phyloP scores from a whole-genome alignment of 2,113 vertebrate genomes.

The Channa maculata region DNA sequence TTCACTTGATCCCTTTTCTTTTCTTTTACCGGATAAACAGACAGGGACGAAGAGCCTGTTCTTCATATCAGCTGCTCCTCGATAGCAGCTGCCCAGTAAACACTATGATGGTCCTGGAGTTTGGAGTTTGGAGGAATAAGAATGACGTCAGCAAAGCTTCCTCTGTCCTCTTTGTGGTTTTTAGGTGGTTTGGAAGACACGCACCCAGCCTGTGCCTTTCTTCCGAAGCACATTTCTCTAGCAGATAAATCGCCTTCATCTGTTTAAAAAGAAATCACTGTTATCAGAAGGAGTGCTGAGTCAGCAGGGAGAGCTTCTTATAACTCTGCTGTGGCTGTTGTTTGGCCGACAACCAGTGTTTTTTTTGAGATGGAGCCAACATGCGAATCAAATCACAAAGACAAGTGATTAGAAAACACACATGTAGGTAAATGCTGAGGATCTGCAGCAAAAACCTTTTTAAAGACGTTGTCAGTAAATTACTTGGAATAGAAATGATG shows the following conservation, averaged over 20 bases:
- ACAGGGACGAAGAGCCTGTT: too few relatives aligned
- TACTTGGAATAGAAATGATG: conserved; percentile 26
- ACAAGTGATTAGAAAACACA: conserved; percentile 13
- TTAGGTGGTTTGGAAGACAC: conserved; percentile 27
- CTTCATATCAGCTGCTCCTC: too few relatives aligned
- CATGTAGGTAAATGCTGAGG: neutral
- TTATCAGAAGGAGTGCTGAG: conserved; percentile 36
- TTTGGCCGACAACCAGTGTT: neutral
- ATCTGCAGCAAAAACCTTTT: neutral
- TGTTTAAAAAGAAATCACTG: conserved; percentile 5
- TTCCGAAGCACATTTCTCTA: neutral
- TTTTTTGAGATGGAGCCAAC: conserved; percentile 12
- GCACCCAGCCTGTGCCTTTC: neutral
- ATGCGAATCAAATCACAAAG: conserved; percentile 1
- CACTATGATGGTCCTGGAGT: neutral
- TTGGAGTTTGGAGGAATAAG: neutral
- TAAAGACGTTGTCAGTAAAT: conserved; percentile 26
- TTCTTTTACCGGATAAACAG: too few relatives aligned
- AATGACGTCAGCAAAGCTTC: conserved; percentile 11
- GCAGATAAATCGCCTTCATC: conserved; percentile 23
- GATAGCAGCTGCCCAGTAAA: neutral
- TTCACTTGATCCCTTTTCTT: too few relatives aligned
- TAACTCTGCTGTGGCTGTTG: neutral
- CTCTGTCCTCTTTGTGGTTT: conserved; percentile 2
- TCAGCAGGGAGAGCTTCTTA: conserved; percentile 20